Evolutionary conservation across 1,140 invertebrate genomes (phyloP), one percentile per base, ranked within the genome.

Genomic region (Drosophila repleta): DNA sequence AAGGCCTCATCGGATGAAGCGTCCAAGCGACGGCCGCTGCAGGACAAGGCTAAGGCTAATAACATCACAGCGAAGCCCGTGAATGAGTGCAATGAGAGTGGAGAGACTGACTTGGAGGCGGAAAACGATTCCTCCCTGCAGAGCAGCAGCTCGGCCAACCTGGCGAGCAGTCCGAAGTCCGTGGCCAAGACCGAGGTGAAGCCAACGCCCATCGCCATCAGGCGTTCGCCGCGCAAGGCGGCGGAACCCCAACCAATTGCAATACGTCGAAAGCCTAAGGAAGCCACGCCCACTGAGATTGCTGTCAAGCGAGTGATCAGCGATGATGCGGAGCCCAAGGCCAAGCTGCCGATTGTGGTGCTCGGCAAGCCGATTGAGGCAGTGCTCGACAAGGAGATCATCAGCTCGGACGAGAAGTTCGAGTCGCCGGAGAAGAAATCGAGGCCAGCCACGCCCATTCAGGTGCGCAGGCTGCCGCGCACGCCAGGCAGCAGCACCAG

Each of bases 371-470:
- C 68, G 0, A 51, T 73, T 35, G 74, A 73, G 21, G 66, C 64
- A 3, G 48, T 81, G 17, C 77, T 91, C 43, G 85, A 80, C 37
- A 90, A 90, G 63, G 76, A 91, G 71, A 91, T 92, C n/a, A 79
- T 92, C 10, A 91, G 90, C 32, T 75, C 81, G 2, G 87, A 90
- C 5, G 90, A 91, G 20, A 91, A 90, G 60, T 92, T 92, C 35
- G 90, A 91, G 65, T 90, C 90, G 35, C 90, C 90, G 0, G 90
- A 91, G 24, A 90, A 90, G 57, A 84, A 89, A 49, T 64, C 65
- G 32, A 77, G 79, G 11, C 75, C 89, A 5, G 89, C 75, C 1
- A 91, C 91, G 26, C 87, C 91, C 4, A 91, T 91, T 39, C 74
- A 76, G 32, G 70, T 91, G 20, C 75, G 90, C 35, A 62, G 90